Evolutionary conservation across 2,113 vertebrate species (phyloP), one percentile per base, ranked within the genome.

Genomic region (Rattus rattus): DNA sequence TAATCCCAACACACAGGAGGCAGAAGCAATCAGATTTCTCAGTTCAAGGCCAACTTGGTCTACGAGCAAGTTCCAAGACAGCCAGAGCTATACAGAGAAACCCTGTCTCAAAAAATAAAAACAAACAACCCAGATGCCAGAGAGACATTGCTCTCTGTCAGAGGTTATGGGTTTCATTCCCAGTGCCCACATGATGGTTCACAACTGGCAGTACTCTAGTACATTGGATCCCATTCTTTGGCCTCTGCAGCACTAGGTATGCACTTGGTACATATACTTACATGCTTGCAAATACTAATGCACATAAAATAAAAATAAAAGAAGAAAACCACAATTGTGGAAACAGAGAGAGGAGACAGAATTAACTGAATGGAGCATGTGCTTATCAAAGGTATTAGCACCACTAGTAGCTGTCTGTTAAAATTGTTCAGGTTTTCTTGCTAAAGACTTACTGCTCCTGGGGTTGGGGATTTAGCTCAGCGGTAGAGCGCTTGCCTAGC

Each of bases 331-430:
- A 30, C 59, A 63, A 30, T 63, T 84, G 59, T 84, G 43, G 81
- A 84, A 63, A 6, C 54, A 39, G n/a, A 13, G 88, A 26, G 39
- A 87, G 36, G 80, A 92, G 24, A 80, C 47, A 72, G 79, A 85
- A 30, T 65, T 16, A 26, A 14, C n/a, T 43, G n/a, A 69, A 65
- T 72, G 56, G 63, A 95, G 33, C 24, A 47, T 70, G 39, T 84
- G n/a, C 92, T 97, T 91, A 36, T 86, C 61, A 91, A 94, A 84
- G 69, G 2, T 91, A 24, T 89, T 96, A 79, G 80, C 7, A 90
- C n/a, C 76, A 69, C 8, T 73, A 67, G 36, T 83, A 59, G 10
- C 22, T n/a, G 22, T 67, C 91, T 93, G 54, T 49, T 47, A 75
- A 91, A 92, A 76, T 63, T 52, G 0, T 43, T 75, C 75, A 95